Evolutionary conservation across 2,797 vertebrate species (phyloP).

Genomic region (Microctenopoma lineatum): DNA sequence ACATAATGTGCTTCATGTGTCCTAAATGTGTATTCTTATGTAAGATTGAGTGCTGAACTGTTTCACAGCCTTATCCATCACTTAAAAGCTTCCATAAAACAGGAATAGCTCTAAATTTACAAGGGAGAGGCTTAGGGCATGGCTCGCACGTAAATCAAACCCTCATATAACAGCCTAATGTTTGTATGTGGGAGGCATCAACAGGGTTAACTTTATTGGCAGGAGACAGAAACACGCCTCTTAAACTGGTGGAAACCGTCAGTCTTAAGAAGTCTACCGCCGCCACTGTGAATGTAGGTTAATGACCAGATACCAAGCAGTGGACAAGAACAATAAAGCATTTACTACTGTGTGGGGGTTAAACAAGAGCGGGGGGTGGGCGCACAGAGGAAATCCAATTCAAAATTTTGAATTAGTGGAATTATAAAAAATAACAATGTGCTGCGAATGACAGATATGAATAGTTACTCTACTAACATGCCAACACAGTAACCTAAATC

Average conservation of each 20-base stretch:
- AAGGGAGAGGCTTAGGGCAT: slow-evolving; percentile 24
- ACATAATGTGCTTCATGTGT: slow-evolving; percentile 43
- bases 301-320: slow-evolving; percentile 79
- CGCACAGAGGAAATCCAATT: neutral
- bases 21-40: slow-evolving; percentile 56
- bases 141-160: slow-evolving; percentile 55
- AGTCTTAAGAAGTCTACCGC: slow-evolving; percentile 70
- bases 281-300: slow-evolving; percentile 80
- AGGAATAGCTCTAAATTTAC: slow-evolving; percentile 47
- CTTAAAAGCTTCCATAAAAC: slow-evolving; percentile 61
- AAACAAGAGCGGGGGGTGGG: too few relatives aligned
- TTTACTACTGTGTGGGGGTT: slow-evolving; percentile 72
- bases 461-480: neutral
- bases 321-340: slow-evolving; percentile 79
- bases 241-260: slow-evolving; percentile 50
- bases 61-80: slow-evolving; percentile 53
- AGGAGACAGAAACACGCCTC: slow-evolving; percentile 46
- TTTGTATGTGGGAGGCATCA: slow-evolving; percentile 35
- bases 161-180: slow-evolving; percentile 51
- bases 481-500: neutral
- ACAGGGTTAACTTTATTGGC: slow-evolving; percentile 63
- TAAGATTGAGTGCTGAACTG: slow-evolving; percentile 43
- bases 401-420: neutral
- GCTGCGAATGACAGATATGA: too few relatives aligned
- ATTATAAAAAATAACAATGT: neutral